Evolutionary conservation across 2,888 invertebrate species (phyloP).

Genomic region (Caenorhabditis angaria): DNA sequence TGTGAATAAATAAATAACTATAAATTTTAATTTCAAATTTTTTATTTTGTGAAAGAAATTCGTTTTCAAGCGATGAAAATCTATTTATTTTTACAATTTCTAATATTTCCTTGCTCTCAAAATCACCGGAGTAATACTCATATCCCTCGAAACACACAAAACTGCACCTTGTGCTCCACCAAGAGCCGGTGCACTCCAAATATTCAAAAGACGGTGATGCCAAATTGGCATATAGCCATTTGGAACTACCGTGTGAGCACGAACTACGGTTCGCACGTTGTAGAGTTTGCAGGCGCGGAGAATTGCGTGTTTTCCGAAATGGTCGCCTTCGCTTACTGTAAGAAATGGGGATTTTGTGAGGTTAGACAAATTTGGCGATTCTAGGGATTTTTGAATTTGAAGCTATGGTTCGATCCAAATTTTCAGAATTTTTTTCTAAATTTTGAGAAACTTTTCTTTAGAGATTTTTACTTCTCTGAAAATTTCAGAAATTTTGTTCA

Average conservation of each 20-base stretch:
- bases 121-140: conserved; percentile 28
- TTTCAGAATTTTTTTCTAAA: no score
- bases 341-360: neutral
- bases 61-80: no score
- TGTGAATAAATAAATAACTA: neutral
- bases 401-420: no score
- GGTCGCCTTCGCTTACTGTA: conserved; percentile 39
- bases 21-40: neutral
- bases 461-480: no score
- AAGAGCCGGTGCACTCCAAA: conserved; percentile 47
- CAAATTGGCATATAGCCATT: conserved; percentile 47
- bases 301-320: conserved; percentile 42
- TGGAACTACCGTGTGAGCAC: conserved; percentile 18
- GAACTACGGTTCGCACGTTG: neutral
- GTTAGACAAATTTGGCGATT: no score
- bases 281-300: conserved; percentile 25
- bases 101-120: neutral
- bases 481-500: no score
- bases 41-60: conserved; percentile 3
- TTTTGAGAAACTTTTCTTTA: no score
- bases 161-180: conserved; percentile 34
- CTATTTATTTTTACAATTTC: neutral
- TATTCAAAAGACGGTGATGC: conserved; percentile 39
- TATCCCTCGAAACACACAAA: conserved; percentile 25
- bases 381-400: no score